Percentiles rank a stretch among this genome's conserved stretches.
Evolutionary conservation across 2,113 vertebrate species (phyloP).

Genomic region (Callopanchax toddi): DNA sequence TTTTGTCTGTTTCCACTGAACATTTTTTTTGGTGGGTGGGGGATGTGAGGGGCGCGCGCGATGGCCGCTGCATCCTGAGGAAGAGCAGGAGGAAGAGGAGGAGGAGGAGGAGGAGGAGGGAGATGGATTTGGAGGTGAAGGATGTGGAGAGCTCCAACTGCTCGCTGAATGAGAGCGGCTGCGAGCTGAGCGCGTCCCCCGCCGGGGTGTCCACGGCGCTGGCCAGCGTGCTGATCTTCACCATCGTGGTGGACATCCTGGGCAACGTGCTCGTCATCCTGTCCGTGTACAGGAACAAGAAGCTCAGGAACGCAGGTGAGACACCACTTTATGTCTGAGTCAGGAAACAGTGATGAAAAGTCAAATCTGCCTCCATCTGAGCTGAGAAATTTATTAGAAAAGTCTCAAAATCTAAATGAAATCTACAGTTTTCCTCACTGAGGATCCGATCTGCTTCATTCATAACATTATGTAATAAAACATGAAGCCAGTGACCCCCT

Average conservation of each 20-base stretch:
- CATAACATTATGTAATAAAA: slow-evolving; percentile 52
- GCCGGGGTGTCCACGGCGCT: slow-evolving; percentile 76
- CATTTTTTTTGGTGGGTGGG: slow-evolving; percentile 11
- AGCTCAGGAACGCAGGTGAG: slow-evolving; percentile 86
- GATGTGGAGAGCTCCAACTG: slow-evolving; percentile 71
- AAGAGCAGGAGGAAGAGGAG: slow-evolving; percentile 1
- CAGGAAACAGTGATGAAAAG: neutral
- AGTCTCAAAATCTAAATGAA: too few relatives aligned
- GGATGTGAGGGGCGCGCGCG: neutral
- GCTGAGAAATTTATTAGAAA: too few relatives aligned
- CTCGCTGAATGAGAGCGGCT: slow-evolving; percentile 59
- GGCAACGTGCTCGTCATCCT: slow-evolving; percentile 84
- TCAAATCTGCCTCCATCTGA: too few relatives aligned
- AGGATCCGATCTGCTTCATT: slow-evolving; percentile 25
- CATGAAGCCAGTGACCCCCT: slow-evolving; percentile 27
- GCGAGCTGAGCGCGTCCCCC: slow-evolving; percentile 46
- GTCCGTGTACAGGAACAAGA: slow-evolving; percentile 85
- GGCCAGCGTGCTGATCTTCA: slow-evolving; percentile 85
- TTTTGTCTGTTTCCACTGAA: neutral
- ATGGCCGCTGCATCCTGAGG: slow-evolving; percentile 52
- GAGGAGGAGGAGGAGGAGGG: too few relatives aligned
- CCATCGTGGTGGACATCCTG: slow-evolving; percentile 84
- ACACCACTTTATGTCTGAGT: neutral
- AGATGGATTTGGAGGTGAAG: slow-evolving; percentile 71
- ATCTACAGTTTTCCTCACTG: neutral